phyloP scores from a whole-genome alignment of 1,140 invertebrate genomes.

The Parapsyche elsis region DNA sequence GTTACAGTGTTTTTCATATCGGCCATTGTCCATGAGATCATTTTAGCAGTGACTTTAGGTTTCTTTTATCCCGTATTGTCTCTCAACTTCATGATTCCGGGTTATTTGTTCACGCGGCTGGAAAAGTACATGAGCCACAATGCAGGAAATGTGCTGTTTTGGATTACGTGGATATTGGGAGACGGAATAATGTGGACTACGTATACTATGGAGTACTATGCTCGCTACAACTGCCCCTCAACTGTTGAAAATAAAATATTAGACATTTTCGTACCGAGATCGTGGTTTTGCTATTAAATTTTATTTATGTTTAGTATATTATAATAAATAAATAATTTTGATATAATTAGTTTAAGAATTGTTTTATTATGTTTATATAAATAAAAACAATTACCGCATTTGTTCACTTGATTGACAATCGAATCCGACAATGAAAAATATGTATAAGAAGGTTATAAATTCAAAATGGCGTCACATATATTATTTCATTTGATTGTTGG shows the following conservation, averaged over 20 bases:
- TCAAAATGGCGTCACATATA: no score
- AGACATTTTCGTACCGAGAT: slow-evolving; percentile 63
- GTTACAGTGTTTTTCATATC: slow-evolving; percentile 73
- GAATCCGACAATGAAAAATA: no score
- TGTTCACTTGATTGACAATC: no score
- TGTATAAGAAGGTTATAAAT: no score
- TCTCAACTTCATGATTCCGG: slow-evolving; percentile 67
- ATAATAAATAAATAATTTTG: neutral
- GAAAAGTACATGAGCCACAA: neutral
- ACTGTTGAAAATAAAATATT: slow-evolving; percentile 63
- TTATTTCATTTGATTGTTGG: no score
- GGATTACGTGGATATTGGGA: slow-evolving; percentile 79
- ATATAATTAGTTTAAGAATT: no score
- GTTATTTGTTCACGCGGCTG: neutral
- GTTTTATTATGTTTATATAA: neutral
- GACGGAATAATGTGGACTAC: slow-evolving; percentile 80
- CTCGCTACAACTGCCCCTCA: slow-evolving; percentile 79
- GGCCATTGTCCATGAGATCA: slow-evolving; percentile 86
- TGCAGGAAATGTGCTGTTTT: slow-evolving; percentile 82
- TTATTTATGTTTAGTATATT: neutral
- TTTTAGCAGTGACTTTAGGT: slow-evolving; percentile 79
- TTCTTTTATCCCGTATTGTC: slow-evolving; percentile 90
- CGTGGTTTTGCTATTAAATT: slow-evolving; percentile 5
- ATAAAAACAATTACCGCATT: neutral
- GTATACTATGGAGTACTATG: slow-evolving; percentile 89